These are phyloP conservation scores for Onychomys torridus DNA, from an alignment of 2,797 vertebrate species.

Conservation along the genomic window DNA sequence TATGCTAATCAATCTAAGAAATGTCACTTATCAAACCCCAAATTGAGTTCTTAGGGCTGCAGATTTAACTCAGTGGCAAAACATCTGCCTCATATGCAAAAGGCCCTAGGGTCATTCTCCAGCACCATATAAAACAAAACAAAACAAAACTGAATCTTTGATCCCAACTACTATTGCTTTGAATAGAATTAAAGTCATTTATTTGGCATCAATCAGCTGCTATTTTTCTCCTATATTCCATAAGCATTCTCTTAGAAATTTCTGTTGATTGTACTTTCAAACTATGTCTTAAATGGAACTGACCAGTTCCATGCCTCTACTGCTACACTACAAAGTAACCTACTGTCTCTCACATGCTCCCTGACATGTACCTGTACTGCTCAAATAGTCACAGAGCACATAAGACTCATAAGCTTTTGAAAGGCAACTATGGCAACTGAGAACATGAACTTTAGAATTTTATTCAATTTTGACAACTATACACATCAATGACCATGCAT, in stretches of 20 bases:
- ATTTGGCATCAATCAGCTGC: background rate
- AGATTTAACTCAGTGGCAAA: background rate
- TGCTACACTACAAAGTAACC: background rate
- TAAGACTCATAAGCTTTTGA: background rate
- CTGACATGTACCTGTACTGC: background rate
- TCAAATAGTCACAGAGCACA: background rate
- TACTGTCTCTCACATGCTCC: background rate
- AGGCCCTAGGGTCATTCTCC: background rate
- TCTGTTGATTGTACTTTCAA: background rate
- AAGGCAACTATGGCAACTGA: background rate
- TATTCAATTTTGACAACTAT: constrained; percentile 14
- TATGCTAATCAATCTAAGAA: background rate
- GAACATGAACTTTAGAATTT: background rate
- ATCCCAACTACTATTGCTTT: background rate
- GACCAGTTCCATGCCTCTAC: background rate
- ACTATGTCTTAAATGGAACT: background rate
- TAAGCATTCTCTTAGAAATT: background rate
- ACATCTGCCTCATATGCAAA: background rate
- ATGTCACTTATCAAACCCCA: background rate
- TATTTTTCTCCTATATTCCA: background rate
- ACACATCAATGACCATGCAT: background rate
- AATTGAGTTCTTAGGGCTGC: background rate
- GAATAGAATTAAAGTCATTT: constrained; percentile 19
- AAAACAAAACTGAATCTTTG: background rate
- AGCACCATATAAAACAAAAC: background rate